These are phyloP conservation scores for Ceratoteleas bidentatus DNA, from an alignment of 1,140 invertebrate genomes.

Conservation along the genomic window DNA sequence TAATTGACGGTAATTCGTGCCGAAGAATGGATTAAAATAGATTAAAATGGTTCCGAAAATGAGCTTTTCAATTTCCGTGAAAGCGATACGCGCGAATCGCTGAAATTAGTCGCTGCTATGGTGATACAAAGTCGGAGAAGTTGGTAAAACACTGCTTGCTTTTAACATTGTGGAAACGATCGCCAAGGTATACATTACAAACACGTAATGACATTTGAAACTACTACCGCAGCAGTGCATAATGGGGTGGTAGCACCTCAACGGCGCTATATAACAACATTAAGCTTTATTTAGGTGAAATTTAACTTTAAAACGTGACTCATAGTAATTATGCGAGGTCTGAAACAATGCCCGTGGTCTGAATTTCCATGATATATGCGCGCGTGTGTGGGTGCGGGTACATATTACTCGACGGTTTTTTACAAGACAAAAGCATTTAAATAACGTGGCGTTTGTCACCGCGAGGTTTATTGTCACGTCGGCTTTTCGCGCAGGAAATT, in stretches of 20 bases:
- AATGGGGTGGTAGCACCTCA: slow-evolving; percentile 70
- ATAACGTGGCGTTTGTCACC: slow-evolving; percentile 64
- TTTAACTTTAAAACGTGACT: slow-evolving; percentile 81
- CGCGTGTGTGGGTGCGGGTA: slow-evolving; percentile 36
- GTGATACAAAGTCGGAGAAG: slow-evolving; percentile 65
- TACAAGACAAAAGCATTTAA: slow-evolving; percentile 66
- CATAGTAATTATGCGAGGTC: slow-evolving; percentile 80
- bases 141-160: slow-evolving; percentile 73
- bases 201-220: slow-evolving; percentile 77
- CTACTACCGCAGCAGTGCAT: slow-evolving; percentile 71
- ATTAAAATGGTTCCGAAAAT: slow-evolving; percentile 60
- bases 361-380: slow-evolving; percentile 76
- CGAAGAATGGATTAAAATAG: slow-evolving; percentile 49
- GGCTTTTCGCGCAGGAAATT: slow-evolving; percentile 47
- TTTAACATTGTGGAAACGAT: slow-evolving; percentile 76
- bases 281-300: slow-evolving; percentile 81
- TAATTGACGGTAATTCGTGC: slow-evolving; percentile 54
- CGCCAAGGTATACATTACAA: slow-evolving; percentile 69
- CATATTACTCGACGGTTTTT: slow-evolving; percentile 62
- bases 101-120: slow-evolving; percentile 58
- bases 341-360: slow-evolving; percentile 79
- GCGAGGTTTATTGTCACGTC: slow-evolving; percentile 62
- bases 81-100: slow-evolving; percentile 58
- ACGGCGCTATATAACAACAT: slow-evolving; percentile 79
- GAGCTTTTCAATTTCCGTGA: slow-evolving; percentile 63